A percentile compares a stretch with the other conserved stretches of the same genome.
phyloP scores from a whole-genome alignment of 64 coral and sea anemone genomes.

The Montipora foliosa region DNA sequence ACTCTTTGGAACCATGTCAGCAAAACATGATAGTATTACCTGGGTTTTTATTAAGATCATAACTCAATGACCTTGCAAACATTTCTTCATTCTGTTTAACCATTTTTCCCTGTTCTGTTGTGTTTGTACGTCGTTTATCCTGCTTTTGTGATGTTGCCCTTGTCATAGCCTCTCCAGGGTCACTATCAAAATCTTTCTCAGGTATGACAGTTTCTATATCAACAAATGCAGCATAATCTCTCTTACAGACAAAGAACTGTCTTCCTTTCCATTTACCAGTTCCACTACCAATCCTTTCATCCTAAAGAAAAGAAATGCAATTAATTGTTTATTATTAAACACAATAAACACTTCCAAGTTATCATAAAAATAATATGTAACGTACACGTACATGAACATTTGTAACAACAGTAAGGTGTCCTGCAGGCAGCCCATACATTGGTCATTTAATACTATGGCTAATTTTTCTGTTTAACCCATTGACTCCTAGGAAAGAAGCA shows the following conservation, averaged over 20 bases:
- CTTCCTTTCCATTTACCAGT: slow-evolving; percentile 17
- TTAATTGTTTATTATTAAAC: too few species aligned
- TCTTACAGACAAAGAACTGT: slow-evolving; percentile 59
- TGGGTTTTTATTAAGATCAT: background rate
- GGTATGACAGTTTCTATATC: slow-evolving; percentile 44
- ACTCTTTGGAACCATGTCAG: background rate
- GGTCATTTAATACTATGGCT: too few species aligned
- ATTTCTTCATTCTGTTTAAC: background rate
- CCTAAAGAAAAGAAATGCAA: slow-evolving; percentile 8
- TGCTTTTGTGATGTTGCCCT: background rate
- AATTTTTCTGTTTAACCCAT: too few species aligned
- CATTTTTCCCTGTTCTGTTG: background rate
- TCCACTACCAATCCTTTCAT: slow-evolving; percentile 36
- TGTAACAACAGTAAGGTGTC: too few species aligned
- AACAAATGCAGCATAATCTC: slow-evolving; percentile 57
- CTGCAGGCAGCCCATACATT: too few species aligned
- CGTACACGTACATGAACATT: too few species aligned
- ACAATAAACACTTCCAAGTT: too few species aligned
- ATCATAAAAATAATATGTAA: too few species aligned
- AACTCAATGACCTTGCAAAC: background rate
- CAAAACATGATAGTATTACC: background rate
- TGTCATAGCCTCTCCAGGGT: background rate
- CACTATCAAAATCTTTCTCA: slow-evolving; percentile 65
- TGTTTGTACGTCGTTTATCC: background rate
- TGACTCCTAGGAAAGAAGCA: too few species aligned